Evolutionary conservation across 2,888 invertebrate species (phyloP).

Genomic region (Caenorhabditis afra): DNA sequence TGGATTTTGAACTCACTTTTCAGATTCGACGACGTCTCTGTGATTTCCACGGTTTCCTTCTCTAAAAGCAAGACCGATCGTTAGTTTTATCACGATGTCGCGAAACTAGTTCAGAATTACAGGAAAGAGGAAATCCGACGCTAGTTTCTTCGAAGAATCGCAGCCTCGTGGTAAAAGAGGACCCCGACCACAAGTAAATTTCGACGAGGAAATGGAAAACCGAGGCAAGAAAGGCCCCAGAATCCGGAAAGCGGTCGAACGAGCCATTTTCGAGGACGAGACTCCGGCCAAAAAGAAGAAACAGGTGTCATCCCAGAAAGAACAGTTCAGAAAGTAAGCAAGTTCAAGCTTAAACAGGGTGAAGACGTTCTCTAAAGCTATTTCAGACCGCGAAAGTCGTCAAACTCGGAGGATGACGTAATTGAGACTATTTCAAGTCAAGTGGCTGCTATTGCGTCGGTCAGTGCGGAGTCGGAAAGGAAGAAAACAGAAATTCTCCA

Average conservation of each 20-base stretch:
- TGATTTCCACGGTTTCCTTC: conserved; percentile 1
- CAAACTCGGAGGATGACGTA: conserved; percentile 3
- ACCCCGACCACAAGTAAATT: conserved; percentile 12
- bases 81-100: conserved; percentile 1
- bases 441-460: conserved; percentile 26
- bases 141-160: conserved; percentile 7
- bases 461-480: neutral
- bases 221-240: conserved; percentile 29
- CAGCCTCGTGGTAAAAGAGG: conserved; percentile 37
- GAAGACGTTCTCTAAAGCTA: neutral
- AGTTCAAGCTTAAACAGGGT: neutral
- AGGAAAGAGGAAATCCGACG: conserved; percentile 36
- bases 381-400: conserved; percentile 19
- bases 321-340: conserved; percentile 7
- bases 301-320: neutral
- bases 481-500: neutral
- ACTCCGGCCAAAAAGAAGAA: conserved; percentile 41
- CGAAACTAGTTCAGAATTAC: neutral
- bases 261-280: conserved; percentile 11
- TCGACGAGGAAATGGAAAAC: conserved; percentile 34
- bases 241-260: conserved; percentile 18
- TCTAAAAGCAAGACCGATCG: neutral
- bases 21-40: conserved; percentile 15
- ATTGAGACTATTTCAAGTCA: conserved; percentile 8
- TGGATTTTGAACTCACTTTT: neutral